phyloP scores from a whole-genome alignment of 2,888 invertebrate genomes.

The Steinernema hermaphroditum region DNA sequence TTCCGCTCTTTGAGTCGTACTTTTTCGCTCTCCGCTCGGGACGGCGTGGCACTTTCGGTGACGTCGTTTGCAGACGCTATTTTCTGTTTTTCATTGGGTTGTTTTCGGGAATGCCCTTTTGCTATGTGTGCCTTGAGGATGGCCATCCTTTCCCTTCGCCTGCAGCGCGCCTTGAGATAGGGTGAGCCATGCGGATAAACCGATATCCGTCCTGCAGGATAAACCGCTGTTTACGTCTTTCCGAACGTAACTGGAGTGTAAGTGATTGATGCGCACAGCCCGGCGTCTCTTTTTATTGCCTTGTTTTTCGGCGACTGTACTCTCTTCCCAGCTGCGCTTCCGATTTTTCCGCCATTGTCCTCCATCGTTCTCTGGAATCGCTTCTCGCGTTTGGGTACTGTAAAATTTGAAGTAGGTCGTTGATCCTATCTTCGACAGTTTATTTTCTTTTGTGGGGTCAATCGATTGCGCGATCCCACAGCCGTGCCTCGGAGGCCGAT shows the following conservation, averaged over 20 bases:
- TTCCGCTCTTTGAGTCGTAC: constrained; percentile 14
- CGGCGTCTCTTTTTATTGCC: constrained; percentile 3
- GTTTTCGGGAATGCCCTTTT: neutral
- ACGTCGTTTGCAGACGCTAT: neutral
- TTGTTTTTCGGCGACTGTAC: constrained; percentile 16
- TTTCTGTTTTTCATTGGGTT: neutral
- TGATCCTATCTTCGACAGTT: neutral
- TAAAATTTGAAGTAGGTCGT: too few species aligned
- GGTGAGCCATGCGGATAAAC: too few species aligned
- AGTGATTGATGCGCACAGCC: constrained; percentile 19
- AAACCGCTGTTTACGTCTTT: neutral
- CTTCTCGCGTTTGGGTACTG: neutral
- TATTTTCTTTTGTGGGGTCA: constrained; percentile 10
- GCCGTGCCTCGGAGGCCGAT: neutral
- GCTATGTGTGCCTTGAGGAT: too few species aligned
- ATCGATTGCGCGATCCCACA: constrained; percentile 6
- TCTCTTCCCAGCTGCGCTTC: neutral
- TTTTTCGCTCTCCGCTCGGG: constrained; percentile 27
- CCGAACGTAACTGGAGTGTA: constrained; percentile 1
- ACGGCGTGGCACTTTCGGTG: neutral
- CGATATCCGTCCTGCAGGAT: too few species aligned
- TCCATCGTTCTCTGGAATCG: neutral
- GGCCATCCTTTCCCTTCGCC: too few species aligned
- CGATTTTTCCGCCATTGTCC: neutral
- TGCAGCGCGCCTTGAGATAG: too few species aligned